phyloP scores from a whole-genome alignment of 2,113 vertebrate species.

The Gnathonemus longibarbis region DNA sequence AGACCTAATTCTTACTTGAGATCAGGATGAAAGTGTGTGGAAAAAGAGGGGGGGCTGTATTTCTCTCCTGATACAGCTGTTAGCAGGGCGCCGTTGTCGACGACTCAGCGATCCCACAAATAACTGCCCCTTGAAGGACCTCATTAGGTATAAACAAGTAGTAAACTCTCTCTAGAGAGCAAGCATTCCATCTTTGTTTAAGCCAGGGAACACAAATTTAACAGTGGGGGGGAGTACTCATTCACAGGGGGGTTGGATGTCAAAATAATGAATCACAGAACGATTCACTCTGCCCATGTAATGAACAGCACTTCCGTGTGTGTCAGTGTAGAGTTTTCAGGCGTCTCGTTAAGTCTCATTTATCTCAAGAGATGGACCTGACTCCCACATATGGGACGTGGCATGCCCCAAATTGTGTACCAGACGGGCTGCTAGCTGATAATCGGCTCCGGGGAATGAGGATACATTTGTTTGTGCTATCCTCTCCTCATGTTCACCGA shows the following conservation, averaged over 20 bases:
- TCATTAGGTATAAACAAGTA: constrained; percentile 1
- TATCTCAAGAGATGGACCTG: not conserved
- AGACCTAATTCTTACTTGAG: not conserved
- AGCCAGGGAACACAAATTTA: not conserved
- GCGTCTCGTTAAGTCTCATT: not conserved
- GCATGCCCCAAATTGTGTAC: not conserved
- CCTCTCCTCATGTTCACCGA: not conserved
- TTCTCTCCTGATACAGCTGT: not conserved
- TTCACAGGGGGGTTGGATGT: not conserved
- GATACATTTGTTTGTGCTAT: not conserved
- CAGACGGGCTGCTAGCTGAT: not conserved
- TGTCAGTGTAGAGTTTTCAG: not conserved
- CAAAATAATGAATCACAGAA: not conserved
- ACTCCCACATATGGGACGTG: not conserved
- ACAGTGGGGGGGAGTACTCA: not conserved
- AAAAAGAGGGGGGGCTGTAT: not conserved
- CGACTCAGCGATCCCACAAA: not conserved
- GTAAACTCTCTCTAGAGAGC: not conserved
- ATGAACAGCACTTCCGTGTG: not conserved
- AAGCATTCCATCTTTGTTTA: not conserved
- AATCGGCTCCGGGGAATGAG: not conserved
- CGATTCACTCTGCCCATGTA: not conserved
- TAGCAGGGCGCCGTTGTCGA: not conserved
- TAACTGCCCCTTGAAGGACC: not conserved
- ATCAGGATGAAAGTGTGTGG: not conserved